Conservation (phyloP, 2,888 invertebrate genomes). For the Spodoptera littoralis region DNA sequence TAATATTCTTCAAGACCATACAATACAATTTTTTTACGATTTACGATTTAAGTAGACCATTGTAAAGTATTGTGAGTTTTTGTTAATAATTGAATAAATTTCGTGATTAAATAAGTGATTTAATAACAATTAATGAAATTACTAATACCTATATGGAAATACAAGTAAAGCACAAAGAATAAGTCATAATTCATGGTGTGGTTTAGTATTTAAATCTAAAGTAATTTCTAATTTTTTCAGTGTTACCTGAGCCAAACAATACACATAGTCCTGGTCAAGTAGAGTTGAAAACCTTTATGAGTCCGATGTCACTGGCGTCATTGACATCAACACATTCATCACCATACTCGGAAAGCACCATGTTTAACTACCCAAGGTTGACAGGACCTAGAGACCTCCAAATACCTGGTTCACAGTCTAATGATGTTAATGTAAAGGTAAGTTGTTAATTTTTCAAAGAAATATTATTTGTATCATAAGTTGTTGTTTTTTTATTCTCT, state of each 20-base stretch:
- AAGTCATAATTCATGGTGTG: too few relatives aligned
- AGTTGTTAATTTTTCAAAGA: constrained; percentile 1
- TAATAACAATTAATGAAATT: too few relatives aligned
- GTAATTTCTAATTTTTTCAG: constrained; percentile 53
- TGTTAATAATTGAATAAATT: too few relatives aligned
- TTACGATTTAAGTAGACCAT: too few relatives aligned
- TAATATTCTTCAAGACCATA: too few relatives aligned
- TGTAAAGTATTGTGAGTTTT: too few relatives aligned
- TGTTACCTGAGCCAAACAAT: constrained; percentile 60
- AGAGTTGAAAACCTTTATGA: constrained; percentile 72
- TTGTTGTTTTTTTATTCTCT: too few relatives aligned
- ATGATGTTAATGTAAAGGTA: constrained; percentile 69
- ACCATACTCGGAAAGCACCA: constrained; percentile 69
- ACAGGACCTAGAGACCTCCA: constrained; percentile 80
- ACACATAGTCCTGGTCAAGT: constrained; percentile 59
- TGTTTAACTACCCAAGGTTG: constrained; percentile 74
- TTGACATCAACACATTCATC: constrained; percentile 72
- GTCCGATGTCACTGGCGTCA: constrained; percentile 79
- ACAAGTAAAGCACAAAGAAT: neutral
- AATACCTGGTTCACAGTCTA: constrained; percentile 68
- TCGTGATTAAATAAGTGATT: too few relatives aligned
- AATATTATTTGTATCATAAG: too few relatives aligned
- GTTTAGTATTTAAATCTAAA: too few relatives aligned
- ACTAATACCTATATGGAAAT: neutral
- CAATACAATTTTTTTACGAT: too few relatives aligned